Evolutionary conservation across 2,888 invertebrate genomes (phyloP).

Genomic region (Artemia sinica): DNA sequence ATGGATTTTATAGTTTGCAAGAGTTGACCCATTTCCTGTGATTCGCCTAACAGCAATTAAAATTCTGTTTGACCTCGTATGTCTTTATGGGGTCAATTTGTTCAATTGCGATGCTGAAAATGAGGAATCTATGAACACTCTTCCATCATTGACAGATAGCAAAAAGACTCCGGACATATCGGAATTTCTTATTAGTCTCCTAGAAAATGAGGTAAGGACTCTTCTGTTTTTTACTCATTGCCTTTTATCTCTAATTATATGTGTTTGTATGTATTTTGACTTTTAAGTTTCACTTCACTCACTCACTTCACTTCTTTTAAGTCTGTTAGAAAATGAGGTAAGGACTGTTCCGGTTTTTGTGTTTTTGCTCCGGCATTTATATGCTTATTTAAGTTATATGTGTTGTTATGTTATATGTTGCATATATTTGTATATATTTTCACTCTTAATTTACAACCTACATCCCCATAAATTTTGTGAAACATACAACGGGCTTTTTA

Average conservation of each 20-base stretch:
- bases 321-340: conserved; percentile 35
- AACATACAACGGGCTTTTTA: too few relatives aligned
- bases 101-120: conserved; percentile 36
- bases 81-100: conserved; percentile 47
- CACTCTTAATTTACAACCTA: neutral
- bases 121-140: conserved; percentile 3
- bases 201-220: conserved; percentile 34
- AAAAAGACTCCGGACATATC: conserved; percentile 23
- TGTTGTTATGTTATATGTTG: too few relatives aligned
- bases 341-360: conserved; percentile 20
- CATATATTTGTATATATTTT: neutral
- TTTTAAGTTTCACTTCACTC: too few relatives aligned
- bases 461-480: too few relatives aligned
- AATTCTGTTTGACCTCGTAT: conserved; percentile 50
- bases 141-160: conserved; percentile 21
- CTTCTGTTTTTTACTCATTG: conserved; percentile 1
- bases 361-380: neutral
- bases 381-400: neutral
- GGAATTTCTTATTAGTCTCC: conserved; percentile 31
- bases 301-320: conserved; percentile 29
- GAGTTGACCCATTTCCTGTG: conserved; percentile 33
- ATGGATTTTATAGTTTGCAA: conserved; percentile 36
- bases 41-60: conserved; percentile 43
- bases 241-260: neutral
- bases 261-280: neutral